Evolutionary conservation across 37 sponge, comb jelly and placozoan genomes (phyloP).

Genomic region (Beroe ovata): DNA sequence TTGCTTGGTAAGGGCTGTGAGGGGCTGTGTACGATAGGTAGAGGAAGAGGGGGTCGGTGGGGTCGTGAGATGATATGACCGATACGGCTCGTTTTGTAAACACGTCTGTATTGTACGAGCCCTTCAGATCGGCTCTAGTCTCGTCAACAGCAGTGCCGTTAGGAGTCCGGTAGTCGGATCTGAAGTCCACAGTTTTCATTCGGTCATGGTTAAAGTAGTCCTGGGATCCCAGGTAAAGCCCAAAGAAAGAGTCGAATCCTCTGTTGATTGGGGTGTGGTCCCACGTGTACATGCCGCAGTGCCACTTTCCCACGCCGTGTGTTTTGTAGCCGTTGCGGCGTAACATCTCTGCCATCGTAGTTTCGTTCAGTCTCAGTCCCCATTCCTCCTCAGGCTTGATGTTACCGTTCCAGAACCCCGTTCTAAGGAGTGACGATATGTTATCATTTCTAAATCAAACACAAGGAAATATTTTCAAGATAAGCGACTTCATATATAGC

Average conservation of each 20-base stretch:
- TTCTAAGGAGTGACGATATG: no score
- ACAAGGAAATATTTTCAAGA: no score
- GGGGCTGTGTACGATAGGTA: constrained; percentile 60
- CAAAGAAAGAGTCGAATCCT: constrained; percentile 37
- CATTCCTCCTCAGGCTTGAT: constrained; percentile 9
- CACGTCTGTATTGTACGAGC: constrained; percentile 8
- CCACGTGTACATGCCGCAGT: constrained; percentile 61
- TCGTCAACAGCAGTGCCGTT: constrained; percentile 3
- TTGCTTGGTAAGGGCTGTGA: constrained; percentile 1
- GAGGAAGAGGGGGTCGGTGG: background rate
- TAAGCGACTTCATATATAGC: no score
- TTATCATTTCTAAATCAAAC: no score
- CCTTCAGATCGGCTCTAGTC: constrained; percentile 5
- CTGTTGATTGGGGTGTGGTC: background rate
- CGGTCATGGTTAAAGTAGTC: constrained; percentile 2
- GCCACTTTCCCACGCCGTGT: constrained; percentile 62
- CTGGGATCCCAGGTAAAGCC: constrained; percentile 13
- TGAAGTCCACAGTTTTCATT: background rate
- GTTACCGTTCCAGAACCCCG: constrained; percentile 38
- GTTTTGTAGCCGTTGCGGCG: constrained; percentile 6
- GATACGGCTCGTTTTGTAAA: constrained; percentile 6
- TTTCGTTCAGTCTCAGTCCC: constrained; percentile 28
- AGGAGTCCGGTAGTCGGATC: background rate
- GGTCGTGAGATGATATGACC: background rate
- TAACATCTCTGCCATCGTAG: constrained; percentile 30